Evolutionary conservation across 2,113 vertebrate genomes (phyloP), one percentile per base, ranked within the genome.

Genomic region (Boleophthalmus pectinirostris): DNA sequence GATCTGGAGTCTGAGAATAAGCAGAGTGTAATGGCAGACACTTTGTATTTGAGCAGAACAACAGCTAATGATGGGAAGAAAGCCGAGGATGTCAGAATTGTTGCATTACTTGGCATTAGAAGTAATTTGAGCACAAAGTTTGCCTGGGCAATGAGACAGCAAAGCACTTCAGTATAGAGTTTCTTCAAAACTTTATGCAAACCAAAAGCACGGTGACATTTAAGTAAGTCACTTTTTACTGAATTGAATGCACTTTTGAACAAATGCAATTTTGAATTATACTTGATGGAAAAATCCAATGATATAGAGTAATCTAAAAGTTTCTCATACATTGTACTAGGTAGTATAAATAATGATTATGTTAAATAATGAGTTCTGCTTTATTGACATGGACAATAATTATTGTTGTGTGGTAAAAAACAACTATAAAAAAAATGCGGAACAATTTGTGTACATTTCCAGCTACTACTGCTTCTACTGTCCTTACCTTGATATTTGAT

Each of bases 41-140:
- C 68, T 66, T 81, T 82, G 73, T 61, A 82, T 79, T 56, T 74
- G 43, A 78, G 65, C 66, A 71, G 57, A 75, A 49, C n/a, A 33
- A 15, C 14, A 77, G 78, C 65, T 70, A 72, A 72, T 66, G 70
- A 70, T 15, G 9, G 69, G 33, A 54, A 80, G 56, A 70, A 43
- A 21, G 61, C 61, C 12, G 33, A 35, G 61, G 9, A 64, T 64
- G 68, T 64, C 25, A 53, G 66, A 61, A 73, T 70, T 78, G 64
- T n/a, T 70, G 74, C 70, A 67, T 63, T 73, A 67, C 68, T 79
- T 69, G 51, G 73, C 56, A 69, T 0, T 24, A 72, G 45, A 16
- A 20, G 38, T 29, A 47, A 77, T 74, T 66, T 25, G 53, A 43
- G 46, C 14, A 8, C 18, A n/a, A 64, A 64, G 29, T 38, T n/a